Evolutionary conservation across 2,113 vertebrate species (phyloP).

Genomic region (Platichthys flesus): DNA sequence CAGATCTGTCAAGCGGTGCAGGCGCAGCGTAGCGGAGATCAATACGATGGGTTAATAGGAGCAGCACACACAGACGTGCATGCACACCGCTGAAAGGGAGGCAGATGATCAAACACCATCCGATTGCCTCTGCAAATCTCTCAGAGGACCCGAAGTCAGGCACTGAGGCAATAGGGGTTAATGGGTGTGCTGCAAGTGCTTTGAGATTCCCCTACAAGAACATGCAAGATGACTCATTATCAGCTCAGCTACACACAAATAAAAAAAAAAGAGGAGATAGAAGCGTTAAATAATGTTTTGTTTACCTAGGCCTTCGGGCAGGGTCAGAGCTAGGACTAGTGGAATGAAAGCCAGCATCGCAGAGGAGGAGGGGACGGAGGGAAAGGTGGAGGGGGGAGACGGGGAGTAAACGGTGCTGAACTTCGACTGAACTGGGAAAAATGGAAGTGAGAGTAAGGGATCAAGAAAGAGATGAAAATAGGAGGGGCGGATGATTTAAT

Average conservation of each 20-base stretch:
- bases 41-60: constrained; percentile 52
- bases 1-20: constrained; percentile 49
- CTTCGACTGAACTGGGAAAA: constrained; percentile 45
- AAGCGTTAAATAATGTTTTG: constrained; percentile 38
- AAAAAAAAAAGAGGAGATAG: constrained; percentile 13
- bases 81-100: constrained; percentile 23
- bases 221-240: constrained; percentile 49
- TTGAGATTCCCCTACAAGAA: constrained; percentile 46
- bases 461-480: background rate
- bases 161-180: constrained; percentile 59
- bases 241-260: constrained; percentile 14
- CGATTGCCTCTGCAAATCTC: constrained; percentile 39
- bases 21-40: constrained; percentile 47
- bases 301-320: constrained; percentile 44
- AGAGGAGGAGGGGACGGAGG: background rate
- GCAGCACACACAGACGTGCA: constrained; percentile 26
- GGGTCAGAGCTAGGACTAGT: constrained; percentile 27
- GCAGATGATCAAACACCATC: constrained; percentile 66
- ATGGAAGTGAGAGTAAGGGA: constrained; percentile 1
- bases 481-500: constrained; percentile 28
- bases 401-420: constrained; percentile 15
- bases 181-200: constrained; percentile 37
- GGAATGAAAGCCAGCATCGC: constrained; percentile 28
- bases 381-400: background rate
- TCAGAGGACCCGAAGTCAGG: constrained; percentile 45